Base-by-base conservation (phyloP, 2,113 vertebrate genomes). In the Cheilinus undulatus region DNA sequence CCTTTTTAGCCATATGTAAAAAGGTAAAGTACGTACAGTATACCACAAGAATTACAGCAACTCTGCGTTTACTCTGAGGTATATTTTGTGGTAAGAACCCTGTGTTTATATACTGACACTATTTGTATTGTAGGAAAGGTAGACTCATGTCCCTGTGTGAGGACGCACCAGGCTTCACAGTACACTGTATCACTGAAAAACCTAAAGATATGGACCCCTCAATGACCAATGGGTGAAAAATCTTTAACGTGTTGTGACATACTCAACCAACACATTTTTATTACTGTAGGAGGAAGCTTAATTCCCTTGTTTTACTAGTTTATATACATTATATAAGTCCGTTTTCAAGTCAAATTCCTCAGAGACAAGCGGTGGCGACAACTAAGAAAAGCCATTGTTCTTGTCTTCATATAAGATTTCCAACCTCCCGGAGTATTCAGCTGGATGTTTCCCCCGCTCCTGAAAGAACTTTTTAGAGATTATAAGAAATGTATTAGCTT, bases 51-150 rank as follows among this genome's bases (percentile, higher is more conserved):
- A 89, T 87, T 91, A 90, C 91, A 91, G 92, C 86, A 92, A 91
- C 82, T 91, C 88, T 92, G 92, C 86, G 68, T 89, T 90, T 92
- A 91, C 91, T 92, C 91, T 94, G 93, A 94, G 92, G 93, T 93
- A 94, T 94, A 92, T 94, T 92, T 90, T 91, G 90, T 90, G 91
- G 88, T 92, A 88, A 87, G 86, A 93, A 93, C 92, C 93, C 93
- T 93, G 93, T 93, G 90, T 91, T 92, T 83, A 84, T 86, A 89
- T 90, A 88, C 87, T 91, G 92, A 94, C 84, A 76, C 86, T 91
- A 90, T 88, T 90, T 91, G 89, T 91, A 86, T 92, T 91, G 90
- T 92, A 91, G 90, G 90, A 91, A 91, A 92, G 86, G 88, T 90
- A 82, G 86, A 87, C 79, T 78, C 43, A 54, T 79, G 83, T 87